Evolutionary conservation across 1,140 invertebrate species (phyloP), one percentile per base, ranked within the genome.

Genomic region (Brachionus rotundiformis): DNA sequence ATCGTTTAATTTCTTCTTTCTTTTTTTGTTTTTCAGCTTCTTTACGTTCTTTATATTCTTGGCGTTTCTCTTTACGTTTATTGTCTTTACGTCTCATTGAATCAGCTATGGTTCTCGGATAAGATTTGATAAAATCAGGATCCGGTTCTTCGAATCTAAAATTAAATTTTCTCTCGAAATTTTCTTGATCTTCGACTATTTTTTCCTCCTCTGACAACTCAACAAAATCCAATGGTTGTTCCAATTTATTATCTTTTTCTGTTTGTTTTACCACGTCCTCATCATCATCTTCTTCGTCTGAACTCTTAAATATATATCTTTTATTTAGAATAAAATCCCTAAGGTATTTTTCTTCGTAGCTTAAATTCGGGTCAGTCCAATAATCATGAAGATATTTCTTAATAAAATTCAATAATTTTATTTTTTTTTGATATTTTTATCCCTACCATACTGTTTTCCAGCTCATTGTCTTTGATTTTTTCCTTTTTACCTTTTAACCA

Each of bases 81-180:
- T 92, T 92, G 85, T 96, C 92, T 84, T 92, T 93, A 27, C 91
- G 91, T 33, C 96, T 90, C 76, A 98, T 87, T 3, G 93, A 93
- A 87, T 93, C 92, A 83, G 93, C 91, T 83, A 98, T 91, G 0
- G 92, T 95, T 84, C 96, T 90, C 0, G 96, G 95, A 90, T 94
- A 98, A 16, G 93, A 89, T 89, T 95, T 95, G 87, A 95, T 92
- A 90, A 95, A 96, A 84, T 97, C 94, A 71, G 92, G 90, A 89
- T 97, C 95, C 0, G 95, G 95, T 88, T 98, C 95, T 89, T 98
- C 95, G 88, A 93, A 98, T 84, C 96, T 91, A 87, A 96, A 97
- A 89, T 98, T 98, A 85, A 93, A 98, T 85, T 97, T 96, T 36
- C 94, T 91, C 85, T 98, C 96, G 90, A 97, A 98, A 87, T 93